Percentiles rank a stretch among this genome's conserved stretches.
Conservation (phyloP, 2,888 invertebrate species). For the Drosophila atroscutellata region DNA sequence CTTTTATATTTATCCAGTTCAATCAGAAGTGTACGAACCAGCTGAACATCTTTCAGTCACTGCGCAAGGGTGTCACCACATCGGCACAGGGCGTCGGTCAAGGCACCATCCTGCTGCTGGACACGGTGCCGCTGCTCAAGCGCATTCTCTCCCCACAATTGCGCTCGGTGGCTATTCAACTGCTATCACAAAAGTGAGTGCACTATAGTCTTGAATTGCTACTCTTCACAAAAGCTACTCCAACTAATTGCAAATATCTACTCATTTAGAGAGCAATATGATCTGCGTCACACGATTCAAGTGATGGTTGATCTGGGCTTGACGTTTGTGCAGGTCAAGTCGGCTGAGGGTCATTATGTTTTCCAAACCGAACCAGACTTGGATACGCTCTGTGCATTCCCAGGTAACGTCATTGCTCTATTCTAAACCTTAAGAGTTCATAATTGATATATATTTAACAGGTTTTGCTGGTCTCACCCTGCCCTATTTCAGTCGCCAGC, state of each 20-base stretch:
- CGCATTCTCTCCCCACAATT: constrained; percentile 90
- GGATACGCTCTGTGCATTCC: constrained; percentile 86
- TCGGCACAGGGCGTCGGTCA: constrained; percentile 81
- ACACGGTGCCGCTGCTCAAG: constrained; percentile 90
- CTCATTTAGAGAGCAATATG: constrained; percentile 84
- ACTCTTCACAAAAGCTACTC: not conserved
- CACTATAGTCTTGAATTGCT: not conserved
- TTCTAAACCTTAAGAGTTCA: constrained; percentile 1
- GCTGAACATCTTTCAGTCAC: constrained; percentile 87
- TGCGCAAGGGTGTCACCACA: constrained; percentile 88
- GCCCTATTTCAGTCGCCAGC: constrained; percentile 90
- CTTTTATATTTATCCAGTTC: constrained; percentile 84
- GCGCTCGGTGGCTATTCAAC: constrained; percentile 88
- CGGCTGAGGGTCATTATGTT: constrained; percentile 91
- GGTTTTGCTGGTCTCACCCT: constrained; percentile 84
- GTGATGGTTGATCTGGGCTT: constrained; percentile 96
- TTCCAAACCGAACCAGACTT: constrained; percentile 91
- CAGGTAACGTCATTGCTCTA: constrained; percentile 65
- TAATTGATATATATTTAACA: constrained; percentile 29
- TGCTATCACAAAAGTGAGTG: constrained; percentile 83
- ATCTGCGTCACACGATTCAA: constrained; percentile 89
- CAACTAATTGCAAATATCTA: not conserved
- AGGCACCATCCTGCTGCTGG: constrained; percentile 87
- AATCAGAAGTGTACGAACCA: constrained; percentile 86
- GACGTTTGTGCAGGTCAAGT: constrained; percentile 92